Evolutionary conservation across 2,888 invertebrate genomes (phyloP).

Genomic region (Drosophila greeni): DNA sequence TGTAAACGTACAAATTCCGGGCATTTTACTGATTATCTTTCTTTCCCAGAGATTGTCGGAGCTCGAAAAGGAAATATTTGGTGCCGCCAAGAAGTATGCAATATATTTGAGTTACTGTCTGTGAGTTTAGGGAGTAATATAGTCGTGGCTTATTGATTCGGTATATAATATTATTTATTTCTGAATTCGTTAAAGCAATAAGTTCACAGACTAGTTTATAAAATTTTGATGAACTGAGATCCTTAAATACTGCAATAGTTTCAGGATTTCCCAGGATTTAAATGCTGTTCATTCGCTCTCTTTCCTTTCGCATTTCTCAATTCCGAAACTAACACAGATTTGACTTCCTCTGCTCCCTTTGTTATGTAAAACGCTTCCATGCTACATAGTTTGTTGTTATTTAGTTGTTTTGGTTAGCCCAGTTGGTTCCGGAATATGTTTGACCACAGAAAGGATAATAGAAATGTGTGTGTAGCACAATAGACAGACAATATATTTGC

Average conservation of each 20-base stretch:
- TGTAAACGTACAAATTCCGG: slow-evolving; percentile 10
- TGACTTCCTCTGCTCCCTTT: slow-evolving; percentile 4
- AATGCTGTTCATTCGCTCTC: not conserved
- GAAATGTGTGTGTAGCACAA: slow-evolving; percentile 5
- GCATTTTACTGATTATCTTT: slow-evolving; percentile 7
- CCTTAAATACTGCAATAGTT: not conserved
- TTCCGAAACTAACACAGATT: slow-evolving; percentile 6
- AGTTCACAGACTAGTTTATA: not conserved
- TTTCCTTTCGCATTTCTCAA: not conserved
- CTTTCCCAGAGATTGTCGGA: not conserved
- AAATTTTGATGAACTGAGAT: not conserved
- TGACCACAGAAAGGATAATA: slow-evolving; percentile 22
- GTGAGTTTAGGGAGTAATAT: not conserved
- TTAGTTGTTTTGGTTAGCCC: slow-evolving; percentile 7
- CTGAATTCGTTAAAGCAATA: not conserved
- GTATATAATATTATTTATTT: not conserved
- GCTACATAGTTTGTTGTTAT: slow-evolving; percentile 6
- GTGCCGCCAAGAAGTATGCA: not conserved
- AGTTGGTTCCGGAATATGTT: slow-evolving; percentile 26
- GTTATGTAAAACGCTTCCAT: slow-evolving; percentile 8
- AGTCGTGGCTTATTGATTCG: not conserved
- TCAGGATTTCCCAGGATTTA: not conserved
- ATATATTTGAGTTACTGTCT: not conserved
- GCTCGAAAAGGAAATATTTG: not conserved
- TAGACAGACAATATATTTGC: slow-evolving; percentile 4